Base-by-base conservation (phyloP, 1,140 invertebrate species). In the Harlomillsia oculata region DNA sequence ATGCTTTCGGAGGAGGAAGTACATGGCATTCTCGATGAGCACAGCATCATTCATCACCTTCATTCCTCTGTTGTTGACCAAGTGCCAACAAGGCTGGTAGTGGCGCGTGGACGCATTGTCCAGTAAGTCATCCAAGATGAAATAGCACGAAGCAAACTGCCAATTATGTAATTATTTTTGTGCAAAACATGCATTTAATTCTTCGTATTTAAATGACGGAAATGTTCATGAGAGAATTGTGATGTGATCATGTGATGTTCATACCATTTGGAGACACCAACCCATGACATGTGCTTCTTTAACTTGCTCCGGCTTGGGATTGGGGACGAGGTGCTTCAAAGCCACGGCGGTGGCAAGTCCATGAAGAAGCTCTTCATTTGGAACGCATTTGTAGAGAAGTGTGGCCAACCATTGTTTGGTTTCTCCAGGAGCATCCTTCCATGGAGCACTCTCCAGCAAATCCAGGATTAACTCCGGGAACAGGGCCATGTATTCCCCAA, bases 351-450 rank as follows among this genome's bases (percentile, higher is more conserved):
- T 41, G 9, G 40, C 6, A 6, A 41, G 16, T 41, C 40, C 40
- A 30, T 59, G 6, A 40, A 59, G 2, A 39, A 53, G 11, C n/a
- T 36, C 34, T 11, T 36, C n/a, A n/a, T 36, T 36, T 36, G 34
- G 34, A 11, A 36, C 34, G n/a, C n/a, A 11, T 36, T n/a, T 36
- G n/a, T 36, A 36, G 34, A 36, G 34, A 11, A 36, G 11, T 36
- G 11, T n/a, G 34, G 11, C 34, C 11, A 36, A 11, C 34, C 34
- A 36, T n/a, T 36, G 34, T n/a, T 36, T 11, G n/a, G n/a, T 36
- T 36, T 11, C 34, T 11, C 34, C 34, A 36, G n/a, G 11, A n/a
- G 11, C 34, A 11, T 36, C 34, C n/a, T n/a, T n/a, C n/a, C n/a
- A n/a, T n/a, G n/a, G n/a, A n/a, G n/a, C 34, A 36, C 11, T n/a